These are phyloP conservation scores for Poecilia velifera DNA, from an alignment of 2,797 vertebrate genomes.

Conservation along the genomic window DNA sequence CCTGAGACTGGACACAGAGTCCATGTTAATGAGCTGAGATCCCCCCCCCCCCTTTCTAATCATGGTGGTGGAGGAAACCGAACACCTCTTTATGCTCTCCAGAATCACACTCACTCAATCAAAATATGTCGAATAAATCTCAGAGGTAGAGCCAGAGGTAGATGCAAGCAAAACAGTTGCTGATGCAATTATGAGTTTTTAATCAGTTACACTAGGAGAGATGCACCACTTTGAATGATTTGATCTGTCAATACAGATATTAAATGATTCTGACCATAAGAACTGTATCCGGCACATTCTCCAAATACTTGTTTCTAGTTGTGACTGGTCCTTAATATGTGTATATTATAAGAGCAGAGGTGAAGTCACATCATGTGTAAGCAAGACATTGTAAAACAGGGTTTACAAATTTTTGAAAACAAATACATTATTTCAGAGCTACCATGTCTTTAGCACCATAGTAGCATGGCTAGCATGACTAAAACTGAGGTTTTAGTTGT, in stretches of 20 bases:
- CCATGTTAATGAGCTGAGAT: conserved; percentile 74
- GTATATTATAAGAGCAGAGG: neutral
- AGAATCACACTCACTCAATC: conserved; percentile 19
- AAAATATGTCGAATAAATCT: conserved; percentile 28
- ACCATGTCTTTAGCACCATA: neutral
- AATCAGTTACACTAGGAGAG: neutral
- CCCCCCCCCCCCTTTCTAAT: conserved; percentile 58
- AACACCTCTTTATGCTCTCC: conserved; percentile 45
- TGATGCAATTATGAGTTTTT: neutral
- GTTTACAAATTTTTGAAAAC: neutral
- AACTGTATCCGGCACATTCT: neutral
- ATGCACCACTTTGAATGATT: neutral
- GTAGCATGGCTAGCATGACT: neutral
- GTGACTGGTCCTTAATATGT: neutral
- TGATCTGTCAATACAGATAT: neutral
- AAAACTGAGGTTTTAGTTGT: neutral
- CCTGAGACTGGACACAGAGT: conserved; percentile 56
- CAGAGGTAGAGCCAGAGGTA: conserved; percentile 17
- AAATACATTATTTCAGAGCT: neutral
- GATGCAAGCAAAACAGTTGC: conserved; percentile 1
- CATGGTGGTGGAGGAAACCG: conserved; percentile 46
- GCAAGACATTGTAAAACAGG: neutral
- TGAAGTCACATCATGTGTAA: neutral
- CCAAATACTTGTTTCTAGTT: neutral
- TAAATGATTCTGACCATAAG: neutral